Evolutionary conservation across 2,113 vertebrate genomes (phyloP).

Genomic region (Pelobates fuscus): DNA sequence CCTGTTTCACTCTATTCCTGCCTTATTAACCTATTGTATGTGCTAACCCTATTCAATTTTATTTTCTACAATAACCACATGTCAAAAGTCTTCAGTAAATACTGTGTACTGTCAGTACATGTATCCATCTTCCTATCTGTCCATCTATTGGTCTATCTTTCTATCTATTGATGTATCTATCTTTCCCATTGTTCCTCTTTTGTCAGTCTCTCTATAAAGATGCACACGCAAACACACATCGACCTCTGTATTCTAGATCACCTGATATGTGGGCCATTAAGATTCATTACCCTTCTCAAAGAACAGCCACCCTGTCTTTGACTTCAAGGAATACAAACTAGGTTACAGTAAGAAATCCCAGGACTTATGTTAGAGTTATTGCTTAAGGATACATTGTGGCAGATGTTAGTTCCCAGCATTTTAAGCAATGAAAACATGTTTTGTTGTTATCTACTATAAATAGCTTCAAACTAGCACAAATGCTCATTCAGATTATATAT

Average conservation of each 20-base stretch:
- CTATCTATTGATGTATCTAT: too few species aligned
- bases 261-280: neutral
- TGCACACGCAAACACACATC: too few species aligned
- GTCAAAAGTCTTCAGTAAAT: too few species aligned
- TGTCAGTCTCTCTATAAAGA: too few species aligned
- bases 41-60: too few species aligned
- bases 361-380: neutral
- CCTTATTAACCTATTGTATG: too few species aligned
- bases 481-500: neutral
- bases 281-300: neutral
- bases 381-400: neutral
- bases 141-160: too few species aligned
- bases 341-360: neutral
- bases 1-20: too few species aligned
- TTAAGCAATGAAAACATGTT: conserved; percentile 1
- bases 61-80: too few species aligned
- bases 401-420: conserved; percentile 11
- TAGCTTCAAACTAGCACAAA: neutral
- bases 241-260: neutral
- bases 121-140: too few species aligned
- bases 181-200: too few species aligned
- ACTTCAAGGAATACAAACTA: neutral
- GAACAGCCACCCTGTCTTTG: neutral
- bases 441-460: conserved; percentile 4
- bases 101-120: too few species aligned